These are phyloP conservation scores for Formica exsecta DNA, from an alignment of 1,140 invertebrate genomes.

Conservation along the genomic window DNA sequence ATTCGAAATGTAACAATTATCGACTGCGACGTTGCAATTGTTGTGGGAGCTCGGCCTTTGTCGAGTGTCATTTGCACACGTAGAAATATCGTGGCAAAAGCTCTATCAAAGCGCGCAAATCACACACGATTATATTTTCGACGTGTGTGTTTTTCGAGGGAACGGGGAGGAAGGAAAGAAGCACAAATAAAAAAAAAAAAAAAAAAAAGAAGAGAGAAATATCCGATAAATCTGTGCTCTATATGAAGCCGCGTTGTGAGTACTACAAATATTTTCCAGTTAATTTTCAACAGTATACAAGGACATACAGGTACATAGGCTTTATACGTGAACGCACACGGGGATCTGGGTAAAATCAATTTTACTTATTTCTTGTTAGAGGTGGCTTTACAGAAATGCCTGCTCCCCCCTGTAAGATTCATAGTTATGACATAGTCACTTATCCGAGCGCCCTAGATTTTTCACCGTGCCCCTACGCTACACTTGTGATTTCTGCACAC, in stretches of 20 bases:
- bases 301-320: neutral
- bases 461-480: constrained; percentile 14
- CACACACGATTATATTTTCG: constrained; percentile 45
- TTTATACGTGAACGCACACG: neutral
- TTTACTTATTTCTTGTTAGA: constrained; percentile 44
- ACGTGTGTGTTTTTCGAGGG: neutral
- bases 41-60: constrained; percentile 30
- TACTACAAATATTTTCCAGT: constrained; percentile 9
- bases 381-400: constrained; percentile 28
- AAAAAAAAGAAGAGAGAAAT: neutral
- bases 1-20: constrained; percentile 58
- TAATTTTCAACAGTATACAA: neutral
- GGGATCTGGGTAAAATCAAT: constrained; percentile 47
- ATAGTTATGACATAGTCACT: constrained; percentile 59
- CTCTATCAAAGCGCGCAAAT: constrained; percentile 55
- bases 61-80: constrained; percentile 57
- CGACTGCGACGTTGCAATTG: constrained; percentile 38
- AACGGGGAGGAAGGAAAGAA: too few species aligned
- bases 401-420: constrained; percentile 34
- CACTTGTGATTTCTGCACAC: constrained; percentile 47
- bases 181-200: neutral
- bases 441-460: constrained; percentile 50
- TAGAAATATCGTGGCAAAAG: constrained; percentile 54
- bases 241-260: neutral
- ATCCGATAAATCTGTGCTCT: constrained; percentile 4